A percentile compares a stretch with the other conserved stretches of the same genome.
These are phyloP conservation scores for Ptilodon capucinus DNA, from an alignment of 2,888 invertebrate genomes.

Conservation along the genomic window DNA sequence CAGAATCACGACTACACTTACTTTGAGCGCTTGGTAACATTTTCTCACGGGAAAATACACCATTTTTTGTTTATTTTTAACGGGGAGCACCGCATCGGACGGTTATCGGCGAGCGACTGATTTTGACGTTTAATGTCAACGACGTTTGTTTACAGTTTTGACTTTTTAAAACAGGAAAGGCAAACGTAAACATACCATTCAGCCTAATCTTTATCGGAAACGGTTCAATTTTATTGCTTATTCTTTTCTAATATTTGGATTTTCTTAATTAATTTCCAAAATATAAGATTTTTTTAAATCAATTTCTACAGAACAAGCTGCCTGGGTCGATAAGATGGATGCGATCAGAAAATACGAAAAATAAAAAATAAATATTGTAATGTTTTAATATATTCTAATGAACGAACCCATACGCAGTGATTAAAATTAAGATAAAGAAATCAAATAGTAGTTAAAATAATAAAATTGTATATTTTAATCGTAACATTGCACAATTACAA, in stretches of 20 bases:
- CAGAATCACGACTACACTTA: slow-evolving; percentile 53
- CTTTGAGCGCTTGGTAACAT: slow-evolving; percentile 64
- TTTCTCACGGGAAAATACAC: slow-evolving; percentile 67
- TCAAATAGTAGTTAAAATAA: background rate
- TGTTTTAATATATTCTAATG: no score
- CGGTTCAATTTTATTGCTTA: slow-evolving; percentile 11
- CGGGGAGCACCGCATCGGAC: slow-evolving; percentile 28
- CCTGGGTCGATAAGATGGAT: no score
- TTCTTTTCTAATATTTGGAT: slow-evolving; percentile 6
- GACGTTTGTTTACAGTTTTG: slow-evolving; percentile 59
- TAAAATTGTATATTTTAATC: slow-evolving; percentile 16
- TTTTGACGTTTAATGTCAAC: slow-evolving; percentile 48
- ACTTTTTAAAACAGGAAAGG: slow-evolving; percentile 67
- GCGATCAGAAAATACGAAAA: no score
- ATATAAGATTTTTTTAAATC: background rate
- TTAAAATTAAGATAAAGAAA: no score
- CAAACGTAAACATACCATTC: slow-evolving; percentile 83
- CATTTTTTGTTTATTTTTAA: slow-evolving; percentile 42
- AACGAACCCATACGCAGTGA: no score
- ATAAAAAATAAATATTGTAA: no score
- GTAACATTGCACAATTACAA: slow-evolving; percentile 15
- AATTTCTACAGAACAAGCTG: no score
- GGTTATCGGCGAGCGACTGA: slow-evolving; percentile 48
- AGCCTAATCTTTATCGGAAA: slow-evolving; percentile 49
- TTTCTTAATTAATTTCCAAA: background rate